phyloP scores from a whole-genome alignment of 2,113 vertebrate species.

The Heliornis fulica region DNA sequence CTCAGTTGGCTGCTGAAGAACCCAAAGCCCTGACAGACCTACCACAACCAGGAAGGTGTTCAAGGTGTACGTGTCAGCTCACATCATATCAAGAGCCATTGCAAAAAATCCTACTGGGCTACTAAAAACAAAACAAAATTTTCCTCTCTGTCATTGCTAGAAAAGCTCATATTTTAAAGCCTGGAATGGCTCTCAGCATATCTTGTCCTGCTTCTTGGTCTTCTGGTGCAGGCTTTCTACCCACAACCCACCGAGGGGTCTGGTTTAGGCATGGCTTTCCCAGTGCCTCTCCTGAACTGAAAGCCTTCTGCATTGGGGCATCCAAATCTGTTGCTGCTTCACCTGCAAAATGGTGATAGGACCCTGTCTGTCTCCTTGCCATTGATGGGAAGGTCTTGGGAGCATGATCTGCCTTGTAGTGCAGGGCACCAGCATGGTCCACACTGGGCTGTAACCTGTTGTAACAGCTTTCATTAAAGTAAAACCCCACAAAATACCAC shows the following conservation, averaged over 20 bases:
- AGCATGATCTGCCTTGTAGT: neutral
- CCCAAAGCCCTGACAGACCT: neutral
- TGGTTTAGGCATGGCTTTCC: neutral
- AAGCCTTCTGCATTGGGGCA: neutral
- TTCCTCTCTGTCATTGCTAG: neutral
- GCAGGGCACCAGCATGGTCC: neutral
- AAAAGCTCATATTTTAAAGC: neutral
- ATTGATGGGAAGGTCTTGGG: neutral
- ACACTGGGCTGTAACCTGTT: neutral
- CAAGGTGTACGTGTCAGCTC: neutral
- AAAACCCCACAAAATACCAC: neutral
- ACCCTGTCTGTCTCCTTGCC: neutral
- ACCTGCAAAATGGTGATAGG: neutral
- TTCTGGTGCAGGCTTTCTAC: neutral
- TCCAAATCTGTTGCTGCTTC: neutral
- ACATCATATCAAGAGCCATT: fast-evolving
- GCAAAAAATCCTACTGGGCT: neutral
- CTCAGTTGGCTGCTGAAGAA: neutral
- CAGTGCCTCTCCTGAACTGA: neutral
- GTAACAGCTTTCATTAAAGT: neutral
- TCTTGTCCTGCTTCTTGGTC: neutral
- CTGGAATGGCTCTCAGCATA: neutral
- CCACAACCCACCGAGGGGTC: neutral
- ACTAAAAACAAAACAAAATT: neutral
- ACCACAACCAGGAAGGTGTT: neutral